Evolutionary conservation across 1,140 invertebrate species (phyloP), one percentile per base, ranked within the genome.

Genomic region (Orchesella cincta): DNA sequence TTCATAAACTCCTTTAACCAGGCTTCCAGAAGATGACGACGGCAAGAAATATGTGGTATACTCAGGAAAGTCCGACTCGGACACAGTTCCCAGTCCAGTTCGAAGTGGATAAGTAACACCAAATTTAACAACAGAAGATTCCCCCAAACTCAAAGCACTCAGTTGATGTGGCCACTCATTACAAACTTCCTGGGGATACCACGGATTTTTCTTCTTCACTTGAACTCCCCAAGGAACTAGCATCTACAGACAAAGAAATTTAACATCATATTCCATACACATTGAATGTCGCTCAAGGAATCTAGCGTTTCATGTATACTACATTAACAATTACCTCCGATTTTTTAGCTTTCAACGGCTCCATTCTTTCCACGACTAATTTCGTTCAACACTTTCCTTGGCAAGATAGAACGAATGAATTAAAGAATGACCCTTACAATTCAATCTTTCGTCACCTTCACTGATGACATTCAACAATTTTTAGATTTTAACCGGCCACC

Each of bases 121-220:
- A 70, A 79, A 79, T 51, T 82, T 82, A 1, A 79, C 31, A 20
- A 82, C 64, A 52, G 35, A 67, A 20, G 81, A 82, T 75, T 82
- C 81, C 1, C 81, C 81, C 26, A 82, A 64, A 1, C 79, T 74
- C 1, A 82, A 35, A 12, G 81, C 81, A 78, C 77, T 79, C 16
- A 78, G 73, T 57, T 74, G 64, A 70, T 82, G 79, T 1, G 78
- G 71, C 81, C 76, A 80, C 18, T 80, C 79, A 36, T 78, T 76
- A n/a, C 71, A 80, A 12, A 74, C 31, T 46, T 82, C 81, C 76
- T 80, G 79, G n/a, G 77, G 73, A 76, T 80, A 82, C 81, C 81
- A 82, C 29, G 77, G 76, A 39, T 57, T 75, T 1, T 70, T 73
- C 31, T 74, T 51, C 33, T 79, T 75, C 23, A 82, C 8, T 64